Conservation (phyloP, 2,797 vertebrate genomes). For the Anguilla marmorata region DNA sequence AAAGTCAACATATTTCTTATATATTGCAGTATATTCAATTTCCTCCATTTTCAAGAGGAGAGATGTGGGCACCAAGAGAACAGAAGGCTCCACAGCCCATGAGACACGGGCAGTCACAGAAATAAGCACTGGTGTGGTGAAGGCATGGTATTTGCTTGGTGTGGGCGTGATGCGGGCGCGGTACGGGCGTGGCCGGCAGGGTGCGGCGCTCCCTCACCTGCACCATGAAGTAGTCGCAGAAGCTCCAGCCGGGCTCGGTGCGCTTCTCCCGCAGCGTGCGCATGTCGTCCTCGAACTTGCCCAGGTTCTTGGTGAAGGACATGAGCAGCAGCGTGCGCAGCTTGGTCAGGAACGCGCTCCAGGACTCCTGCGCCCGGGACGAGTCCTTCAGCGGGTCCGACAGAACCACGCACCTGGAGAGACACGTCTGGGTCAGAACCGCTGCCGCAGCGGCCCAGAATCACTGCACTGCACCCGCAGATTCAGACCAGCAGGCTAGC, state of each 20-base stretch:
- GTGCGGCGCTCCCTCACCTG: constrained; percentile 77
- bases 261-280: constrained; percentile 94
- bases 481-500: no score
- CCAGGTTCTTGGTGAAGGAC: constrained; percentile 98
- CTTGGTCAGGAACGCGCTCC: constrained; percentile 94
- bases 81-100: no score
- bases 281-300: constrained; percentile 98
- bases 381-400: constrained; percentile 97
- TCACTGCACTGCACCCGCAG: neutral
- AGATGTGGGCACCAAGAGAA: neutral
- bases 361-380: constrained; percentile 95
- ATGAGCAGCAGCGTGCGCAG: constrained; percentile 94
- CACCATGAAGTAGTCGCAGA: constrained; percentile 99
- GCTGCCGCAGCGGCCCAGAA: neutral
- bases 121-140: no score
- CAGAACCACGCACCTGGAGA: constrained; percentile 89
- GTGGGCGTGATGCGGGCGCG: neutral
- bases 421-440: neutral
- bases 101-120: no score
- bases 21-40: neutral
- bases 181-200: neutral
- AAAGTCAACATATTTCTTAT: neutral
- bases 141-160: no score
- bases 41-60: neutral
- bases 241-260: constrained; percentile 97